phyloP scores from a whole-genome alignment of 1,140 invertebrate species.

The Heliconius hermathena region DNA sequence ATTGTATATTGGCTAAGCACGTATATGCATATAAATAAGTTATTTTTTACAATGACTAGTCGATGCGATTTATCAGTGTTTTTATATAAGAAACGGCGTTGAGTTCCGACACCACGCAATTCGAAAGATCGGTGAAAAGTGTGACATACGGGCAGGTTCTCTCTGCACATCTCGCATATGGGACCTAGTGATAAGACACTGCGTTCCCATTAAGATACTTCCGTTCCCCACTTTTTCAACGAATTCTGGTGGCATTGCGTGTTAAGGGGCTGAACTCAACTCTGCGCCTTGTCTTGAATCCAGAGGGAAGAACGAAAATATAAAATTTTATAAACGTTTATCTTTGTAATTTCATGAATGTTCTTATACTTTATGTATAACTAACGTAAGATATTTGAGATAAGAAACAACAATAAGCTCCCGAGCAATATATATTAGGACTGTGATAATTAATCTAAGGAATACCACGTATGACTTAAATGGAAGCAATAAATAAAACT shows the following conservation, averaged over 20 bases:
- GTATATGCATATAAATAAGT: neutral
- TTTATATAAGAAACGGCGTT: neutral
- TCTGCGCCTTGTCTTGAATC: too few relatives aligned
- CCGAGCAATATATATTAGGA: neutral
- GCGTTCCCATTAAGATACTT: too few relatives aligned
- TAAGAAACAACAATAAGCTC: constrained; percentile 8
- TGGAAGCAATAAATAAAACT: constrained; percentile 26
- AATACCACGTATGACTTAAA: constrained; percentile 25
- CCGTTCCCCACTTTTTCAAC: too few relatives aligned
- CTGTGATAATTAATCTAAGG: constrained; percentile 21
- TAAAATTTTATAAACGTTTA: too few relatives aligned
- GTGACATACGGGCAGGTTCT: too few relatives aligned
- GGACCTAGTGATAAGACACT: too few relatives aligned
- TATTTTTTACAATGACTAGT: neutral
- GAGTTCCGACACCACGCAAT: neutral
- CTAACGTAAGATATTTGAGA: neutral
- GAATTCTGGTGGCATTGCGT: too few relatives aligned
- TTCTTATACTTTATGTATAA: neutral
- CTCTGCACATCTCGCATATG: too few relatives aligned
- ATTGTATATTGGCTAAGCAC: neutral
- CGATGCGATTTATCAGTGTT: neutral
- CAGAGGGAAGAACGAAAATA: too few relatives aligned
- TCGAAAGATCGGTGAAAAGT: too few relatives aligned
- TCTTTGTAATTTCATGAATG: neutral
- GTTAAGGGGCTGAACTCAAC: too few relatives aligned